Evolutionary conservation across 2,113 vertebrate species (phyloP).

Genomic region (human): DNA sequence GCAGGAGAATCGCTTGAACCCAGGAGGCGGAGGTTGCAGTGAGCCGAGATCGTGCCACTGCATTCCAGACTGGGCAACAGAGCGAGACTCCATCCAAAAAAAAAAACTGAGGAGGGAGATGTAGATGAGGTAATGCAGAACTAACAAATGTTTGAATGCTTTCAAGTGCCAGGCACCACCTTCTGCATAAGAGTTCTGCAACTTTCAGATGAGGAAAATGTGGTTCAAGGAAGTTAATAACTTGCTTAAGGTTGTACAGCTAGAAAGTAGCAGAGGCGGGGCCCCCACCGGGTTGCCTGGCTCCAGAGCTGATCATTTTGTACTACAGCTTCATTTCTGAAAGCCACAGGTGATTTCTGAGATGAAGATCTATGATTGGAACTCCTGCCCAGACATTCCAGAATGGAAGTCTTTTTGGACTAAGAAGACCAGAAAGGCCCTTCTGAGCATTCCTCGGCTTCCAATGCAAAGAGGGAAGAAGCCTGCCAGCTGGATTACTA

Average conservation of each 20-base stretch:
- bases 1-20: no score
- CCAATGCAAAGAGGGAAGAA: not conserved
- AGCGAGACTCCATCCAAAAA: not conserved
- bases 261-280: not conserved
- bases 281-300: not conserved
- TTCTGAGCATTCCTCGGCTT: not conserved
- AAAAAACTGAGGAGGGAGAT: not conserved
- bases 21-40: no score
- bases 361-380: not conserved
- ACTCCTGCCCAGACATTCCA: not conserved
- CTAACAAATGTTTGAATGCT: not conserved
- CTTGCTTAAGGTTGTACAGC: not conserved
- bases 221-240: not conserved
- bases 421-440: not conserved
- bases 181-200: not conserved
- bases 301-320: not conserved
- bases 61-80: no score
- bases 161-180: not conserved
- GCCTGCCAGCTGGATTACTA: not conserved
- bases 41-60: no score
- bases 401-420: not conserved
- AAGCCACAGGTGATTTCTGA: not conserved
- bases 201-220: not conserved
- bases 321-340: not conserved
- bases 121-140: not conserved